Evolutionary conservation across 2,888 invertebrate species (phyloP), one percentile per base, ranked within the genome.

Genomic region (Aphidius colemani): DNA sequence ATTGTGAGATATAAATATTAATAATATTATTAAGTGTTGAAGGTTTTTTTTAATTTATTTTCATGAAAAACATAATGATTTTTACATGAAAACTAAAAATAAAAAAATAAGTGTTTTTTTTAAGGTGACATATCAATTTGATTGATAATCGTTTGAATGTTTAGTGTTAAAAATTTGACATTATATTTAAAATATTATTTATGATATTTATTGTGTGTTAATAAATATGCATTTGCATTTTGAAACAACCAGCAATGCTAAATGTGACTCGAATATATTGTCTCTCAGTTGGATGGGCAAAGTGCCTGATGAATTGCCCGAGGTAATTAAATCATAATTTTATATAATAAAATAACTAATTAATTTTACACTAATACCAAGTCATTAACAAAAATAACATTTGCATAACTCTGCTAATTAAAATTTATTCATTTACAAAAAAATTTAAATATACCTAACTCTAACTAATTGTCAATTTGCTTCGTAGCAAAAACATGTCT

Each of bases 281-380:
- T 94, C 95, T 75, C 87, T 97, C 81, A 96, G 96, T 77, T 98
- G 97, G 97, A 98, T 97, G 97, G 96, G 96, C 71, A 96, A 96
- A 85, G 95, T 96, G 76, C 96, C 96, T 71, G 96, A 97, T 82
- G 94, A 95, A 81, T 86, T 95, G 75, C 95, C 96, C 49, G 95
- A 96, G 90, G 95, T 95, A 84, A 77, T 77, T 69, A 66, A 7
- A 10, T 39, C 10, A 9, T 10, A 46, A 46, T 10, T 13, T 39
- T 11, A 6, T 51, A 18, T 51, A 6, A 51, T 46, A n/a, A 51
- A 44, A 60, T 51, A 51, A 44, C 10, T 18, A 44, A 51, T 11
- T 60, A 60, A 18, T n/a, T 40, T 51, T 44, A 61, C 30, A 3
- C 30, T 30, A 30, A 30, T 30, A 30, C 5, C 5, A 0, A 30